Percentiles rank a stretch among this genome's conserved stretches.
Evolutionary conservation across 2,113 vertebrate species (phyloP).

Genomic region (Nesogale talazaci): DNA sequence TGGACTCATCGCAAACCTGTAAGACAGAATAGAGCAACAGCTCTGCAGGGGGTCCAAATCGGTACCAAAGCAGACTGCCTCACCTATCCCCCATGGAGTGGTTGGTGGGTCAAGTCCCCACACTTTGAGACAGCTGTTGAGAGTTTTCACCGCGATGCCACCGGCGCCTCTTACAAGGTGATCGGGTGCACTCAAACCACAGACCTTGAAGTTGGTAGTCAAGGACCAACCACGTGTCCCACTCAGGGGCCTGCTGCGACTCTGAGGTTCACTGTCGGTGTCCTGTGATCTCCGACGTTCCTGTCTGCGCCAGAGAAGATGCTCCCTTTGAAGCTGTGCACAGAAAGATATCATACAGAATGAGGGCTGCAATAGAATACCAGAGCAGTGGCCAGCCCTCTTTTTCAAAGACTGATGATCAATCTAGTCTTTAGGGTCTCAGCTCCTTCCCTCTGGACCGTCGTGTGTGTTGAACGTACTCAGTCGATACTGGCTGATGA

Average conservation of each 20-base stretch:
- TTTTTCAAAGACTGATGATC: neutral
- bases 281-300: neutral
- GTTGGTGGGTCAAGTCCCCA: neutral
- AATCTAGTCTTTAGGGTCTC: neutral
- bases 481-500: neutral
- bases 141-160: neutral
- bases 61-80: neutral
- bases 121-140: neutral
- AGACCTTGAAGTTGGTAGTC: too few species aligned
- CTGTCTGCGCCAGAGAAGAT: neutral
- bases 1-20: neutral
- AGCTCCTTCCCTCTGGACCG: neutral
- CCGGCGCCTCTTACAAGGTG: too few species aligned
- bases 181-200: too few species aligned
- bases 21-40: too few species aligned
- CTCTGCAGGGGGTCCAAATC: neutral
- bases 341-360: too few species aligned
- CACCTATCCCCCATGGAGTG: neutral
- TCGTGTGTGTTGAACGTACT: fast-evolving
- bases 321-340: neutral
- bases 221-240: too few species aligned
- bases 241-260: too few species aligned
- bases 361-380: neutral
- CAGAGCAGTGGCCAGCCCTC: too few species aligned
- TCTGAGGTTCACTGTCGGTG: neutral